Base-by-base conservation (phyloP, 2,888 invertebrate species). In the Amblyjoppa proteus region DNA sequence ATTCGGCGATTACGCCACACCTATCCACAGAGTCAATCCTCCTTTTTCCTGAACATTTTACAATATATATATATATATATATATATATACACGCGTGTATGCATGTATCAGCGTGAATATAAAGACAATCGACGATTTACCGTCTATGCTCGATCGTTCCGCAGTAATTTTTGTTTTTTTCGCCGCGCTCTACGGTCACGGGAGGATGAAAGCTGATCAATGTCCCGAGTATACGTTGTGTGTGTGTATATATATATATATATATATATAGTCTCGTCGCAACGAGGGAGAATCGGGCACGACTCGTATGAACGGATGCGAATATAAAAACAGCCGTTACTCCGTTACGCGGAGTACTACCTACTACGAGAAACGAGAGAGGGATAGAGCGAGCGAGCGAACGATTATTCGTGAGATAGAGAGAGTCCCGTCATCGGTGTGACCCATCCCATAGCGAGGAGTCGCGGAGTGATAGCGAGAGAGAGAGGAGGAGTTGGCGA, bases 401-500 rank as follows among this genome's bases (percentile, higher is more conserved):
- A 61, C 49, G 58, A 49, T 71, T 66, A 20, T 20, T 25, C 25
- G 51, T 16, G 45, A 31, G 56, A 56, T 51, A 58, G 49, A 71
- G 41, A 71, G 49, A 61, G 56, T 51, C 13, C n/a, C 64, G 80
- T 74, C 56, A 68, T 61, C 53, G 66, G 81, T 80, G 85, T 80
- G 87, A 88, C 88, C 88, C 84, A 88, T 88, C 87, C 89, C 87
- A 88, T 71, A 25, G 75, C 64, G 34, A 31, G 58, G n/a, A 28
- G 49, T 81, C 71, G 61, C 68, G 28, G 34, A 6, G 64, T 45
- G 64, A 75, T 61, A 75, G n/a, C 56, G 61, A n/a, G 64, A 28
- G 64, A 58, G 74, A 74, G 16, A 82, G 83, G 16, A 82, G 83
- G 20, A 20, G 20, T 20, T 74, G 78, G 69, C 71, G 70, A 56